Conservation (phyloP, 2,888 invertebrate species). For the Nipponacmea schrenckii region DNA sequence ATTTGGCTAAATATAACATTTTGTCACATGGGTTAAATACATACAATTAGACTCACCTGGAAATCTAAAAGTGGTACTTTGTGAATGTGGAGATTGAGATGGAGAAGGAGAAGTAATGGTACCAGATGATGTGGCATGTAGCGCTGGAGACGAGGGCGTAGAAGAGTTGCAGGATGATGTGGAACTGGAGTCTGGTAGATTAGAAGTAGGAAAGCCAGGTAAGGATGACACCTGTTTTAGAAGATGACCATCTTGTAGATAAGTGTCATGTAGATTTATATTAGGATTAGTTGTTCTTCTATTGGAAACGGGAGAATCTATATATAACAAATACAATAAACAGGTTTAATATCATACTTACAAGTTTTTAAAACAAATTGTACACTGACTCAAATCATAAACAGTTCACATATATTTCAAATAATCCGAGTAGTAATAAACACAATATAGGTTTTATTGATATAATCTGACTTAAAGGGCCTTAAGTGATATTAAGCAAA, state of each 20-base stretch:
- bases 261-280: constrained; percentile 31
- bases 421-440: no score
- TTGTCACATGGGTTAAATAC: neutral
- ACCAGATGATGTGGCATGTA: constrained; percentile 70
- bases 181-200: constrained; percentile 74
- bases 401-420: no score
- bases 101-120: constrained; percentile 69
- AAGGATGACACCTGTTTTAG: constrained; percentile 42
- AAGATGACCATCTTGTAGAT: constrained; percentile 27
- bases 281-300: constrained; percentile 42
- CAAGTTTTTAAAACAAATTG: no score
- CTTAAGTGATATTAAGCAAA: no score
- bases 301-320: constrained; percentile 50
- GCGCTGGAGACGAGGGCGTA: constrained; percentile 93
- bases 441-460: no score
- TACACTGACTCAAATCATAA: no score
- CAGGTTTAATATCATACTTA: no score
- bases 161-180: constrained; percentile 97
- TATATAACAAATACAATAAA: constrained; percentile 10
- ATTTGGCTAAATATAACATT: no score
- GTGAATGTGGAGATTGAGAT: constrained; percentile 47
- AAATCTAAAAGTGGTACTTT: constrained; percentile 76
- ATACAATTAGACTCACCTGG: constrained; percentile 72
- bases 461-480: no score
- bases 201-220: constrained; percentile 35